These are phyloP conservation scores for Odontesthes bonariensis DNA, from an alignment of 2,113 vertebrate species.

Conservation along the genomic window DNA sequence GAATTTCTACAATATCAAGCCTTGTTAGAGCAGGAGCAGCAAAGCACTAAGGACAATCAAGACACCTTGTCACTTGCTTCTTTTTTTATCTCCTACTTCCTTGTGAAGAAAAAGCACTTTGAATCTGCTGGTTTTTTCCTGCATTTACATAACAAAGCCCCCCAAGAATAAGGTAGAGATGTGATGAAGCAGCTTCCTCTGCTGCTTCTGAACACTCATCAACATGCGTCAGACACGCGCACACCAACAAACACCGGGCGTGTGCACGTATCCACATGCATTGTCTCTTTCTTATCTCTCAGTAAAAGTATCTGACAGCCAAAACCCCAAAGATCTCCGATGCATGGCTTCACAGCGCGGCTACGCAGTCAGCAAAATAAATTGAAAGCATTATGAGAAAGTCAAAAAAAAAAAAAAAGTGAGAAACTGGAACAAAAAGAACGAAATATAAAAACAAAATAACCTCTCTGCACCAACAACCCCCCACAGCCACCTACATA, in stretches of 20 bases:
- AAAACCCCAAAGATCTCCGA: slow-evolving; percentile 91
- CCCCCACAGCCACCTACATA: slow-evolving; percentile 78
- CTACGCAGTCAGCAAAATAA: slow-evolving; percentile 94
- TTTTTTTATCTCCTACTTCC: slow-evolving; percentile 91
- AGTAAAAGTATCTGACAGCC: slow-evolving; percentile 93
- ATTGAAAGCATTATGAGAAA: slow-evolving; percentile 94
- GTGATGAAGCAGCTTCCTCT: slow-evolving; percentile 86
- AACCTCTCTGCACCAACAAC: slow-evolving; percentile 76
- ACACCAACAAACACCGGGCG: slow-evolving; percentile 48
- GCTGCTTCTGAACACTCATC: slow-evolving; percentile 73
- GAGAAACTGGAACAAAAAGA: slow-evolving; percentile 46
- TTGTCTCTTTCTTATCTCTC: slow-evolving; percentile 58
- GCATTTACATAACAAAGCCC: slow-evolving; percentile 99
- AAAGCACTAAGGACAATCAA: slow-evolving; percentile 96
- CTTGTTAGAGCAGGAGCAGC: slow-evolving; percentile 94
- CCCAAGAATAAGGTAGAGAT: slow-evolving; percentile 92
- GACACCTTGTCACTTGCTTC: slow-evolving; percentile 95
- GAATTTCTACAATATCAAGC: slow-evolving; percentile 96
- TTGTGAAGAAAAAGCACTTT: slow-evolving; percentile 97
- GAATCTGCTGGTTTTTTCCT: slow-evolving; percentile 92
- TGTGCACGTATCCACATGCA: slow-evolving; percentile 38
- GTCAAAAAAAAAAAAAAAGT: slow-evolving; percentile 71
- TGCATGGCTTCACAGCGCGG: slow-evolving; percentile 83
- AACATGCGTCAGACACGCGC: slow-evolving; percentile 67
- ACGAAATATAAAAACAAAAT: slow-evolving; percentile 70